These are phyloP conservation scores for Cydia strobilella DNA, from an alignment of 1,140 invertebrate species.

Conservation along the genomic window DNA sequence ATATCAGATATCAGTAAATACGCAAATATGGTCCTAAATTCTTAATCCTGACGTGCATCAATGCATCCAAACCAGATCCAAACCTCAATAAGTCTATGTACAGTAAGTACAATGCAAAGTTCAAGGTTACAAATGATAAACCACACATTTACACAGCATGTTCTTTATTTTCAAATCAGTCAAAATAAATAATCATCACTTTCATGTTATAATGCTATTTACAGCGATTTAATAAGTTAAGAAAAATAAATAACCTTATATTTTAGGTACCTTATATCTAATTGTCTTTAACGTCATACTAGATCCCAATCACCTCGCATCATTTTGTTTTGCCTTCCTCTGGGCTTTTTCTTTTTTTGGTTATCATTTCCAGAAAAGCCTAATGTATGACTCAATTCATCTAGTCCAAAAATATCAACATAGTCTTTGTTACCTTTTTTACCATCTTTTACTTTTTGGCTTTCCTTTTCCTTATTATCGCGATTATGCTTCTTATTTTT, in stretches of 20 bases:
- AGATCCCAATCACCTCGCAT: constrained; percentile 70
- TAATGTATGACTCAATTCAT: constrained; percentile 32
- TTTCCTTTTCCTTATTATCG: constrained; percentile 51
- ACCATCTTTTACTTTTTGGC: constrained; percentile 50
- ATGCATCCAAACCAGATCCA: no score
- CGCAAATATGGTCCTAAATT: no score
- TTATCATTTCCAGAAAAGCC: constrained; percentile 37
- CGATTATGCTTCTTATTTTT: constrained; percentile 61
- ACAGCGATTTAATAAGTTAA: constrained; percentile 66
- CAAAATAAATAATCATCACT: constrained; percentile 51
- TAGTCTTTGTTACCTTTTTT: constrained; percentile 57
- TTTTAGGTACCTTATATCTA: constrained; percentile 53
- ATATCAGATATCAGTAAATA: no score
- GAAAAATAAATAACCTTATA: constrained; percentile 63
- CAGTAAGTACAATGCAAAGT: neutral
- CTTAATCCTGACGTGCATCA: no score
- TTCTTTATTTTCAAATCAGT: constrained; percentile 32
- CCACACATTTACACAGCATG: constrained; percentile 35
- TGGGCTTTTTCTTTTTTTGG: constrained; percentile 61
- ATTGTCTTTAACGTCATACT: constrained; percentile 50
- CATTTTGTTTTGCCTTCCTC: constrained; percentile 79
- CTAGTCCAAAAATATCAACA: constrained; percentile 56
- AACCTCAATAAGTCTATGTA: no score
- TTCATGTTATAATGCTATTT: constrained; percentile 63
- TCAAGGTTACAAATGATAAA: neutral